Percentiles rank a stretch among this genome's conserved stretches.
Evolutionary conservation across 2,888 invertebrate species (phyloP).

Genomic region (Colletes collaris): DNA sequence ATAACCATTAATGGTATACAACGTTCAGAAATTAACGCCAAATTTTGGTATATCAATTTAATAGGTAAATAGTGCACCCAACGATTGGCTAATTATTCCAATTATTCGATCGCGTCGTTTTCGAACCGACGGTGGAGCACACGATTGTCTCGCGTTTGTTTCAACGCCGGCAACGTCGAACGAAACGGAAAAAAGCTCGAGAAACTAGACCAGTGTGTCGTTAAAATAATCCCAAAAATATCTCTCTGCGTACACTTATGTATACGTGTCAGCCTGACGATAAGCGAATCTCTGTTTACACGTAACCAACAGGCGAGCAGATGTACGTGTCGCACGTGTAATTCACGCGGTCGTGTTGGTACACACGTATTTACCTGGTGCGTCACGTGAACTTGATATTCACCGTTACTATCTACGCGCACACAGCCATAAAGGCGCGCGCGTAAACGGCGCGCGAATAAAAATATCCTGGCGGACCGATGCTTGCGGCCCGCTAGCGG

Average conservation of each 20-base stretch:
- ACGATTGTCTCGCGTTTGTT: neutral
- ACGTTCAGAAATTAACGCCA: too few relatives aligned
- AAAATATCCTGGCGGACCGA: conserved; percentile 35
- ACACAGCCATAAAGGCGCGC: neutral
- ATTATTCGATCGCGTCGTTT: neutral
- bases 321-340: conserved; percentile 72
- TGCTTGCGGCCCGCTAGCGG: neutral
- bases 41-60: too few relatives aligned
- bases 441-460: conserved; percentile 31
- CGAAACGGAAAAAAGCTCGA: neutral
- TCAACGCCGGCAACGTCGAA: neutral
- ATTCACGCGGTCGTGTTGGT: conserved; percentile 53
- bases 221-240: conserved; percentile 65
- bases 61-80: neutral
- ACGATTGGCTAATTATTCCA: neutral
- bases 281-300: conserved; percentile 73
- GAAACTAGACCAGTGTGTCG: conserved; percentile 60
- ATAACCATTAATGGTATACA: too few relatives aligned
- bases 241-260: conserved; percentile 51
- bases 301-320: conserved; percentile 72
- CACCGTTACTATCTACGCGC: conserved; percentile 57
- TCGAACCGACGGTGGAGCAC: neutral
- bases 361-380: conserved; percentile 61
- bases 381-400: conserved; percentile 68
- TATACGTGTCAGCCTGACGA: conserved; percentile 64